Evolutionary conservation across 1,140 invertebrate genomes (phyloP).

Genomic region (Bacillus rossius): DNA sequence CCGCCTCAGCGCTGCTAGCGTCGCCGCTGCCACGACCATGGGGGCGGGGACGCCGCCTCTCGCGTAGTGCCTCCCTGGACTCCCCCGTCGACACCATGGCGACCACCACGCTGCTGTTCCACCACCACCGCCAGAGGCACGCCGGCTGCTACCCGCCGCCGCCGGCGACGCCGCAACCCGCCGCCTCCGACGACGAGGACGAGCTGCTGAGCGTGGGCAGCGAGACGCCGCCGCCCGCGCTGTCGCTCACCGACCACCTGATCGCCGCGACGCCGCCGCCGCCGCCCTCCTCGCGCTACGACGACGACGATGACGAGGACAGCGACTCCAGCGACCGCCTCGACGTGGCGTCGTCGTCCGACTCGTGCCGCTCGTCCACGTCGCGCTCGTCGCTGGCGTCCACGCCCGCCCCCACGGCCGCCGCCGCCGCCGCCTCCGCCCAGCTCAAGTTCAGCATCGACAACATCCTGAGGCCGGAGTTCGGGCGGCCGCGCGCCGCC

Average conservation of each 20-base stretch:
- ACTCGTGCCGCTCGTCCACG: slow-evolving; percentile 32
- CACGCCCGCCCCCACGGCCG: slow-evolving; percentile 36
- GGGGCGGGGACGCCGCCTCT: too few species aligned
- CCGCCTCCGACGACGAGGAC: slow-evolving; percentile 38
- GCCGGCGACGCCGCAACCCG: too few species aligned
- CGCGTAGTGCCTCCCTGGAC: too few species aligned
- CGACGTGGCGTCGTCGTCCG: slow-evolving; percentile 38
- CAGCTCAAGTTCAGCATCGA: slow-evolving; percentile 85
- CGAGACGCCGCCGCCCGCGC: slow-evolving; percentile 43
- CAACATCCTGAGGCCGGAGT: slow-evolving; percentile 87
- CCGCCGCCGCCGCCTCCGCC: slow-evolving; percentile 31
- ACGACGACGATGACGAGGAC: slow-evolving; percentile 34
- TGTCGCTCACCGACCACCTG: slow-evolving; percentile 11
- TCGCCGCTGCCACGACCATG: too few species aligned
- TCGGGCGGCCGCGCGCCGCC: slow-evolving; percentile 51
- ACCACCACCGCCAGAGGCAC: neutral
- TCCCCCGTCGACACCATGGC: neutral
- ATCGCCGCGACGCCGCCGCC: slow-evolving; percentile 48
- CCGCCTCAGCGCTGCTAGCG: too few species aligned
- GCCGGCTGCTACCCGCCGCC: neutral
- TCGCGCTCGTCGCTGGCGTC: slow-evolving; percentile 18
- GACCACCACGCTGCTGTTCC: neutral
- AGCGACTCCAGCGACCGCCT: slow-evolving; percentile 10
- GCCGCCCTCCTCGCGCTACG: slow-evolving; percentile 40
- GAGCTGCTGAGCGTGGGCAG: slow-evolving; percentile 52